A percentile compares a stretch with the other conserved stretches of the same genome.
These are phyloP conservation scores for Eupeodes latifasciatus DNA, from an alignment of 2,888 invertebrate species.

Conservation along the genomic window DNA sequence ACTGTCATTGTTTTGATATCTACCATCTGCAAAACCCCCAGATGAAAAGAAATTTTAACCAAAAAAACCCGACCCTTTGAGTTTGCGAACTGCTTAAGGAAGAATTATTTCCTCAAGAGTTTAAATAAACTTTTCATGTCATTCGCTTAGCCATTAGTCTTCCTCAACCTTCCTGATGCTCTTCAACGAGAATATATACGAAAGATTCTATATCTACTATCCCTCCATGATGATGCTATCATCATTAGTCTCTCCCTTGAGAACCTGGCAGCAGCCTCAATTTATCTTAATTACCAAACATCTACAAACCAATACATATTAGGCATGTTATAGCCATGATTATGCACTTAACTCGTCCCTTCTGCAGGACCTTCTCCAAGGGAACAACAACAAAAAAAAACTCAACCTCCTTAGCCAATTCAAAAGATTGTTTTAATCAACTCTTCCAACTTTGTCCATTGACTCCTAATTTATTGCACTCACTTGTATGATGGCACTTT, in stretches of 20 bases:
- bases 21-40: constrained; percentile 1
- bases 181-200: too few relatives aligned
- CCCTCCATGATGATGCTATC: constrained; percentile 31
- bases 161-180: constrained; percentile 11
- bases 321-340: constrained; percentile 43
- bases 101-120: constrained; percentile 28
- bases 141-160: constrained; percentile 38
- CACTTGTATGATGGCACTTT: constrained; percentile 49
- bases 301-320: constrained; percentile 45
- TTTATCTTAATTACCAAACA: constrained; percentile 46
- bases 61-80: constrained; percentile 7
- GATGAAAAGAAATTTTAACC: neutral
- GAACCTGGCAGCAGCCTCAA: constrained; percentile 19
- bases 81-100: constrained; percentile 12
- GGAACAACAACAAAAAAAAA: neutral
- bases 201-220: too few relatives aligned
- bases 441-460: constrained; percentile 58
- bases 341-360: constrained; percentile 45
- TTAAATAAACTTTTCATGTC: constrained; percentile 37
- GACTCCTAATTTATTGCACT: constrained; percentile 59
- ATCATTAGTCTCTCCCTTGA: constrained; percentile 37
- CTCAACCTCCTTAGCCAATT: constrained; percentile 16
- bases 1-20: neutral
- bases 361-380: neutral
- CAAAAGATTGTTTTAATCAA: constrained; percentile 57